Evolutionary conservation across 2,797 vertebrate genomes (phyloP), one percentile per base, ranked within the genome.

Genomic region (Trematomus bernacchii): DNA sequence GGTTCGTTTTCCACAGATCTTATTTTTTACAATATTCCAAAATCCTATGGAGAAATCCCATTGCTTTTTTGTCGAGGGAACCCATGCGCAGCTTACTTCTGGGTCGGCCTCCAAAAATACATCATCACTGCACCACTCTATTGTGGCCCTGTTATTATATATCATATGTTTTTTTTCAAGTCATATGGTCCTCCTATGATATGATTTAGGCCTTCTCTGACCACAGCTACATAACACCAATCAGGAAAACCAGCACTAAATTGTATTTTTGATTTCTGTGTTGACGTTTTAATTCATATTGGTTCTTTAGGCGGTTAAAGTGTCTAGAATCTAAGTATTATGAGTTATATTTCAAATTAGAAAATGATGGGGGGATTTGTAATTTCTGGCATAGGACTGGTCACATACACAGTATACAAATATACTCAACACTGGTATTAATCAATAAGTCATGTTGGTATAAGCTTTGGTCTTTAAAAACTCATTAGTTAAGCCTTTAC

Each of bases 291-390:
- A 48, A 37, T 76, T 75, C 40, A 46, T 37, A 12, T 52, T 43
- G 67, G 64, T 62, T 80, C 76, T 57, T 80, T 53, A 43, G 44
- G 58, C 37, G 33, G 30, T 66, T 67, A 19, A 70, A 67, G 15
- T 13, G 27, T 74, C 30, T 3, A 18, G 14, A 50, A 67, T 66
- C 21, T 18, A 62, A 75, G 27, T 54, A 7, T 30, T 7, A 52
- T 19, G 62, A 75, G 27, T 54, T 5, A 21, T 5, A 52, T 82
- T 76, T 73, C 7, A 65, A 6, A 48, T 30, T n/a, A 30, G 12
- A 48, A 48, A 57, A 61, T 43, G 23, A 23, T 60, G 9, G 54
- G 10, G 27, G 47, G 5, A 4, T 54, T 18, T 78, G 40, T 48
- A 4, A 37, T 54, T 64, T 67, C 47, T 67, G 71, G 58, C 54